Evolutionary conservation across 2,113 vertebrate species (phyloP).

Genomic region (Oenanthe oenanthe): DNA sequence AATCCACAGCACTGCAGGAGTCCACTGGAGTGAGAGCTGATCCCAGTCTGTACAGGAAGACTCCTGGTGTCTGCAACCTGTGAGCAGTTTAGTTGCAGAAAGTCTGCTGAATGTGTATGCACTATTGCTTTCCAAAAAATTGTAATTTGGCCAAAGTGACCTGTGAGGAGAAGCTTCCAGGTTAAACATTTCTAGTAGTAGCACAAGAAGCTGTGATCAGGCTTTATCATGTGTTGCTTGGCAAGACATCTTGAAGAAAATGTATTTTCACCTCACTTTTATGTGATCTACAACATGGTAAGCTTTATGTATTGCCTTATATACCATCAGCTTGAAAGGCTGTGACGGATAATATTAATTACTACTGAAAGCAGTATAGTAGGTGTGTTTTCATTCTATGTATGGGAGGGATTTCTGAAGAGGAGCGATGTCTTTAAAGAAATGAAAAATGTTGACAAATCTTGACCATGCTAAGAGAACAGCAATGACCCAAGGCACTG

Average conservation of each 20-base stretch:
- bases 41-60: neutral
- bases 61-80: neutral
- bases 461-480: neutral
- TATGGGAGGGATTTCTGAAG: neutral
- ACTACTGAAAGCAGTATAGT: no score
- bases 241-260: neutral
- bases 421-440: neutral
- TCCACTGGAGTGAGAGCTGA: neutral
- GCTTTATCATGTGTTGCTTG: neutral
- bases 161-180: neutral
- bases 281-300: neutral
- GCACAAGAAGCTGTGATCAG: neutral
- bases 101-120: rapidly evolving
- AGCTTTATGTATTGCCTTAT: neutral
- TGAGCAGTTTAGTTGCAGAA: neutral
- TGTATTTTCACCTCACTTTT: neutral
- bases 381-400: neutral
- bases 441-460: neutral
- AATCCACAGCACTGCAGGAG: neutral
- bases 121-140: neutral
- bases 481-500: neutral
- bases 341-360: neutral
- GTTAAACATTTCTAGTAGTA: neutral
- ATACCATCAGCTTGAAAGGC: neutral
- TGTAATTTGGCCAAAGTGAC: neutral